Percentiles rank a stretch among this genome's conserved stretches.
Evolutionary conservation across 2,113 vertebrate species (phyloP).

Genomic region (Plecotus auritus): DNA sequence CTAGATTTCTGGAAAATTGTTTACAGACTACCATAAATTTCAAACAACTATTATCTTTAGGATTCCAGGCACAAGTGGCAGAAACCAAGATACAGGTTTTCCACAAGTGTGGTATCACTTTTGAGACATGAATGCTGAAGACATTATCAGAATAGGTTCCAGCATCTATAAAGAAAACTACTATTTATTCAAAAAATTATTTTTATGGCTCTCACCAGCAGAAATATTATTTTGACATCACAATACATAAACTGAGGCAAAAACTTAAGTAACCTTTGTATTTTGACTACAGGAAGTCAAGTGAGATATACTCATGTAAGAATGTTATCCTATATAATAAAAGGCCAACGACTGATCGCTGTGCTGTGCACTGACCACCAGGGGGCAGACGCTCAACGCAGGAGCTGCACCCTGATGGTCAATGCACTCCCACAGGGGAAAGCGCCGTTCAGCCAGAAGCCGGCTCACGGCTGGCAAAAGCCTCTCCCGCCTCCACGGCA

Average conservation of each 20-base stretch:
- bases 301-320: not conserved
- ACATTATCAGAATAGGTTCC: not conserved
- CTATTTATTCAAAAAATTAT: not conserved
- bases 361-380: too few species aligned
- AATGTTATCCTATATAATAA: not conserved
- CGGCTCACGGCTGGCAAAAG: too few species aligned
- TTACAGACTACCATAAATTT: conserved; percentile 45
- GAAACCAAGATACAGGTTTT: conserved; percentile 54
- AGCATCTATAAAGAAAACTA: not conserved
- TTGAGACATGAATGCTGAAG: not conserved
- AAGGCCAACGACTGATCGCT: too few species aligned
- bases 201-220: not conserved
- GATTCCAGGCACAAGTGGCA: conserved; percentile 14
- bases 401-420: too few species aligned
- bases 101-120: not conserved
- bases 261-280: not conserved
- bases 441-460: too few species aligned
- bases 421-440: too few species aligned
- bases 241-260: not conserved
- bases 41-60: conserved; percentile 12
- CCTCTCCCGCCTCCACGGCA: too few species aligned
- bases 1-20: conserved; percentile 3
- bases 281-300: not conserved
- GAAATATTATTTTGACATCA: not conserved
- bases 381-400: too few species aligned